phyloP scores from a whole-genome alignment of 23 tunicate species.

The Botrylloides violaceus region DNA sequence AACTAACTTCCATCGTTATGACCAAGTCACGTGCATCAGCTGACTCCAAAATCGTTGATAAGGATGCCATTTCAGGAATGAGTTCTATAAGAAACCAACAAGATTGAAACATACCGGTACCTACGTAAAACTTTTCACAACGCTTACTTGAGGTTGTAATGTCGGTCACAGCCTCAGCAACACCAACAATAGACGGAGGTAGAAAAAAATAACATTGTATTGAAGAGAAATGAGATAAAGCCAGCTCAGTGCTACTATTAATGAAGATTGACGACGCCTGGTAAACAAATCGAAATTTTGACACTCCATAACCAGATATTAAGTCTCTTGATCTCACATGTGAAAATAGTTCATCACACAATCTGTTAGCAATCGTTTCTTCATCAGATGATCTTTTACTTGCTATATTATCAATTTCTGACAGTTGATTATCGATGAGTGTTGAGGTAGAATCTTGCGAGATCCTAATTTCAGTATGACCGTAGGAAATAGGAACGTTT shows the following conservation, averaged over 20 bases:
- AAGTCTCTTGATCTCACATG: not conserved
- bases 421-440: no score
- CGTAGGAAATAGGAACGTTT: not conserved
- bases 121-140: not conserved
- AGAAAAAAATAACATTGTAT: constrained; percentile 51
- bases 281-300: not conserved
- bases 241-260: constrained; percentile 7
- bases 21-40: not conserved
- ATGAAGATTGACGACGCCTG: constrained; percentile 30
- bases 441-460: no score
- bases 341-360: not conserved
- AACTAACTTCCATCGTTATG: not conserved
- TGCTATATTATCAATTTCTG: no score
- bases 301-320: not conserved
- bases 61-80: not conserved
- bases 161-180: constrained; percentile 19
- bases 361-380: not conserved
- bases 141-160: constrained; percentile 27
- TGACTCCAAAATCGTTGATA: not conserved
- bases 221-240: constrained; percentile 38
- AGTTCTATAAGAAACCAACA: no score
- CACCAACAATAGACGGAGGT: constrained; percentile 43
- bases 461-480: not conserved
- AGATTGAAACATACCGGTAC: no score
- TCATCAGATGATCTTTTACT: no score